Base-by-base conservation (phyloP, 2,113 vertebrate species). In the Aptenodytes patagonicus region DNA sequence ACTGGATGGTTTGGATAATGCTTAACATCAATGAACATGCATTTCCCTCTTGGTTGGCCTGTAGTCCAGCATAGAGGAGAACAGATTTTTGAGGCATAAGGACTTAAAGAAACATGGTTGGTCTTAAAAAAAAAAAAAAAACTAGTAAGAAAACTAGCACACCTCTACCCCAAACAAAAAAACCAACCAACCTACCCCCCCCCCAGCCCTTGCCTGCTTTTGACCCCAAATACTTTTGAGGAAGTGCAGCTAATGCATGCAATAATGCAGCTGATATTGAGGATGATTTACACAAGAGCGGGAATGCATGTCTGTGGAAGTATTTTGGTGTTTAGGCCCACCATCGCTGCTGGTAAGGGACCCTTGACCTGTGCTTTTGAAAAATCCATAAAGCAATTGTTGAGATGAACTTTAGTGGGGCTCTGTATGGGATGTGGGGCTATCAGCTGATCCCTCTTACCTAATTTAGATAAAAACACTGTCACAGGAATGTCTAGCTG, bases 101-200 rank as follows among this genome's bases (percentile, higher is more conserved):
- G 29, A 15, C 32, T 80, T 72, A 68, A 85, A 79, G 42, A 80
- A 79, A 58, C 6, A 6, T 38, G 49, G 2, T 15, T 69, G 10
- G 5, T 73, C 31, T 57, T 47, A 38, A 62, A 87, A 70, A 38
- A 62, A 87, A 62, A 87, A 65, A 81, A 84, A 16, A 18, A 40
- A 40, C 7, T 11, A 32, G 4, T n/a, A 61, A 24, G 9, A 36
- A 80, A 80, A n/a, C 16, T 11, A 31, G 3, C 11, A 76, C 5
- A 4, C 1, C 4, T 78, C 28, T 80, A 54, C 9, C 6, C 10
- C 18, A 72, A 83, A 69, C 9, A 4, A 29, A 65, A 21, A 69
- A 22, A 17, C 1, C 9, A 36, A 29, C 4, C 3, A 34, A 4
- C 6, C 4, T 6, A 11, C 13, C 4, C 3, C 5, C 5, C 14